These are phyloP conservation scores for Halisarca cf. caerulea DNA, from an alignment of 37 sponge, comb jelly and placozoan species.

Conservation along the genomic window DNA sequence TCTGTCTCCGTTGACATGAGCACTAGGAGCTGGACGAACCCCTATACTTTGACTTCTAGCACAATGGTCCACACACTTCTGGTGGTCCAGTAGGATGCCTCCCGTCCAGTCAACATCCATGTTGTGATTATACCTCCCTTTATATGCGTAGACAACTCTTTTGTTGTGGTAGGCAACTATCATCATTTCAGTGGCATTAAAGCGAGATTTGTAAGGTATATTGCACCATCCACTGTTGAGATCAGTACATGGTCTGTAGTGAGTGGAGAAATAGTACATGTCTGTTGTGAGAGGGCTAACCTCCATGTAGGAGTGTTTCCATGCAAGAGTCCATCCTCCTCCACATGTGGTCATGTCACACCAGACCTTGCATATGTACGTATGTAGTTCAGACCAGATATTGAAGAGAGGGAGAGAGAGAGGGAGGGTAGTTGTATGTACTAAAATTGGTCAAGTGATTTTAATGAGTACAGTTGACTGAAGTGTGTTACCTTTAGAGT, in stretches of 20 bases:
- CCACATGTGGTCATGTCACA: constrained; percentile 16
- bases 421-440: too few relatives aligned
- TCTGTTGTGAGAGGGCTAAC: neutral
- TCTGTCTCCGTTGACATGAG: neutral
- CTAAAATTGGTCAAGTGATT: too few relatives aligned
- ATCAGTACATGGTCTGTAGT: constrained; percentile 5
- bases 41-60: neutral
- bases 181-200: constrained; percentile 28
- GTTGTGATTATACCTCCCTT: constrained; percentile 14
- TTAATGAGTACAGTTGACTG: too few relatives aligned
- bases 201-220: neutral
- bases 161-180: constrained; percentile 36
- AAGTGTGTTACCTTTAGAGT: too few relatives aligned
- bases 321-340: constrained; percentile 7
- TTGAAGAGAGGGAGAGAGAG: too few relatives aligned
- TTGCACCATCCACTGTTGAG: constrained; percentile 22
- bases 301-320: constrained; percentile 14
- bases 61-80: constrained; percentile 25
- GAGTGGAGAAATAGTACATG: neutral
- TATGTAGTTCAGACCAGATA: too few relatives aligned
- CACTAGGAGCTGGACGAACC: constrained; percentile 20
- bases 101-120: constrained; percentile 35
- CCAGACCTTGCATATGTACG: too few relatives aligned
- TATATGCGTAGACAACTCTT: constrained; percentile 21
- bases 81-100: neutral